phyloP scores from a whole-genome alignment of 2,113 vertebrate species.

The Leptobrachium leishanense region DNA sequence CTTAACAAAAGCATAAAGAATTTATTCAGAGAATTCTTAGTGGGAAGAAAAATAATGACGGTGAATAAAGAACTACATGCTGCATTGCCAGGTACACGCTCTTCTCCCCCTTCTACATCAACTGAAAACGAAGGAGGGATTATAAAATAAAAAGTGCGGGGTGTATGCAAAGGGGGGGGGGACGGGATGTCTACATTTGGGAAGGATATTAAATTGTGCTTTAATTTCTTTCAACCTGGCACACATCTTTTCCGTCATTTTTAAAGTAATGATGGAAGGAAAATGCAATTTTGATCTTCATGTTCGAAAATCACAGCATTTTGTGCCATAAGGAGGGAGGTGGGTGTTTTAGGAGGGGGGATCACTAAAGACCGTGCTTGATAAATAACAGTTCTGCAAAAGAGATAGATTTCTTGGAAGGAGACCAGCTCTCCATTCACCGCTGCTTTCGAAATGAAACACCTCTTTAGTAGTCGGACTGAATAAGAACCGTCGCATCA shows the following conservation, averaged over 20 bases:
- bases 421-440: slow-evolving; percentile 66
- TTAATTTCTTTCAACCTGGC: slow-evolving; percentile 56
- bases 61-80: slow-evolving; percentile 58
- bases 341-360: slow-evolving; percentile 10
- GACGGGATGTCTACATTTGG: neutral
- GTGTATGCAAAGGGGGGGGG: slow-evolving; percentile 11
- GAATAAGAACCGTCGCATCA: slow-evolving; percentile 58
- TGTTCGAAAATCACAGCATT: slow-evolving; percentile 62
- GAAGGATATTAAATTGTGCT: slow-evolving; percentile 34
- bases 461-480: slow-evolving; percentile 64
- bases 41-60: slow-evolving; percentile 62
- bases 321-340: slow-evolving; percentile 26
- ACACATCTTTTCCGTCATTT: slow-evolving; percentile 57
- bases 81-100: slow-evolving; percentile 57
- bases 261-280: slow-evolving; percentile 61
- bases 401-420: slow-evolving; percentile 66
- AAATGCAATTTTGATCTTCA: slow-evolving; percentile 60
- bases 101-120: slow-evolving; percentile 37
- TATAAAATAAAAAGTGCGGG: slow-evolving; percentile 1
- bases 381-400: slow-evolving; percentile 66
- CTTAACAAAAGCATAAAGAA: slow-evolving; percentile 80
- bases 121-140: slow-evolving; percentile 28
- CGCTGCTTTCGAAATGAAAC: slow-evolving; percentile 68
- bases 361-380: slow-evolving; percentile 56
- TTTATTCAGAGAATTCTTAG: slow-evolving; percentile 66